phyloP scores from a whole-genome alignment of 1,140 invertebrate species.

The Galendromus occidentalis region DNA sequence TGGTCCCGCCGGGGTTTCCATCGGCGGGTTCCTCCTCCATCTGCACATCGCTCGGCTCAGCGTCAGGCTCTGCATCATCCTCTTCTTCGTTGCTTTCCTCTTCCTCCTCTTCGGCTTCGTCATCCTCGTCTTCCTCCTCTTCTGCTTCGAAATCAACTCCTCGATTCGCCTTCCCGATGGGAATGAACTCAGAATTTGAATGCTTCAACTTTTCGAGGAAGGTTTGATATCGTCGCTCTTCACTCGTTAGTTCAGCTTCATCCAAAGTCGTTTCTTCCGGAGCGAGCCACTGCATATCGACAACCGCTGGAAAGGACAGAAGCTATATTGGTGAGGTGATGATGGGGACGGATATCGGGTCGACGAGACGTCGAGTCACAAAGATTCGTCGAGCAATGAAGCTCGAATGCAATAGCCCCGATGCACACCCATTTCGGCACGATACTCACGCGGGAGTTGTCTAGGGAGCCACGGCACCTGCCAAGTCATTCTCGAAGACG shows the following conservation, averaged over 20 bases:
- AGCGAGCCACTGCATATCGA: neutral
- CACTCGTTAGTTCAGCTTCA: neutral
- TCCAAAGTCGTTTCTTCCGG: neutral
- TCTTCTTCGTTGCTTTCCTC: neutral
- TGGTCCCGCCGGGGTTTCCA: too few relatives aligned
- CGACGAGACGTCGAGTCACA: neutral
- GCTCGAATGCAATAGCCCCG: neutral
- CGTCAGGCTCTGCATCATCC: neutral
- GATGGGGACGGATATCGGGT: neutral
- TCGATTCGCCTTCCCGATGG: neutral
- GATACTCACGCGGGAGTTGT: neutral
- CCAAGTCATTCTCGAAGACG: neutral
- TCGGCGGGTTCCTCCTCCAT: too few relatives aligned
- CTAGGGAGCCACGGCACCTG: neutral
- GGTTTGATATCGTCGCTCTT: neutral
- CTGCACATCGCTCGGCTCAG: too few relatives aligned
- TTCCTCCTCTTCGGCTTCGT: constrained; percentile 13
- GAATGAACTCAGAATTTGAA: neutral
- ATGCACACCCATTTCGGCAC: too few relatives aligned
- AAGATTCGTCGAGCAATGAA: neutral
- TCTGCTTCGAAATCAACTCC: neutral
- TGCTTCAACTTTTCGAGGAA: neutral
- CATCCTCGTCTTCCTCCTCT: constrained; percentile 12
- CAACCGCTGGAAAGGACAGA: neutral
- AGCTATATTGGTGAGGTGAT: too few relatives aligned